Conservation (phyloP, 2,888 invertebrate genomes). For the Eupsilia transversa region DNA sequence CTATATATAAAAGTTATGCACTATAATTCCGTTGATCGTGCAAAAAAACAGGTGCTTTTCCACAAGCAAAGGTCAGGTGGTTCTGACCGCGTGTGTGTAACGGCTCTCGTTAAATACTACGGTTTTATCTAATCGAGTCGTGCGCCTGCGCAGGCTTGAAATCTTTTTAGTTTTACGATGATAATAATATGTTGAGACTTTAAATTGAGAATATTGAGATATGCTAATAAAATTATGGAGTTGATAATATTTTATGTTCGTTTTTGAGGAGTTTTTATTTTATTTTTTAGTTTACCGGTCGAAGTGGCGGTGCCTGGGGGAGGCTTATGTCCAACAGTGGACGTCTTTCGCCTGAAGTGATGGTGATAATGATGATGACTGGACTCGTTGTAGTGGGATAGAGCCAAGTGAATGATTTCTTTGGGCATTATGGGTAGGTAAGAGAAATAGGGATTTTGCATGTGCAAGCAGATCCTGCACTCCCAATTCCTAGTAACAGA, state of each 20-base stretch:
- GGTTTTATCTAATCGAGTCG: slow-evolving; percentile 54
- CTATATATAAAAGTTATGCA: slow-evolving; percentile 82
- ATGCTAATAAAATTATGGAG: neutral
- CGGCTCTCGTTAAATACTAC: slow-evolving; percentile 63
- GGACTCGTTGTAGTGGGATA: too few species aligned
- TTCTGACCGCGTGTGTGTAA: slow-evolving; percentile 72
- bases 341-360: too few species aligned
- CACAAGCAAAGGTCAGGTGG: slow-evolving; percentile 82
- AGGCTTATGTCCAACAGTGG: too few species aligned
- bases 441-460: too few species aligned
- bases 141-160: slow-evolving; percentile 48
- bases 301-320: too few species aligned
- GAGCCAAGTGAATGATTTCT: too few species aligned
- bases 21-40: slow-evolving; percentile 81
- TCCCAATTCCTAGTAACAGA: neutral
- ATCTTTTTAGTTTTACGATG: slow-evolving; percentile 56
- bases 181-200: slow-evolving; percentile 32
- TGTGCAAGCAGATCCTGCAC: neutral
- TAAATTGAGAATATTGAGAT: slow-evolving; percentile 8
- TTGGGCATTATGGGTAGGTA: too few species aligned
- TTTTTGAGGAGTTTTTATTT: neutral
- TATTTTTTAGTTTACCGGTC: neutral
- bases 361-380: too few species aligned
- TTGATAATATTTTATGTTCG: neutral
- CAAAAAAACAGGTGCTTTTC: slow-evolving; percentile 83